Evolutionary conservation across 2,888 invertebrate genomes (phyloP), one percentile per base, ranked within the genome.

Genomic region (Aleiodes alternator): DNA sequence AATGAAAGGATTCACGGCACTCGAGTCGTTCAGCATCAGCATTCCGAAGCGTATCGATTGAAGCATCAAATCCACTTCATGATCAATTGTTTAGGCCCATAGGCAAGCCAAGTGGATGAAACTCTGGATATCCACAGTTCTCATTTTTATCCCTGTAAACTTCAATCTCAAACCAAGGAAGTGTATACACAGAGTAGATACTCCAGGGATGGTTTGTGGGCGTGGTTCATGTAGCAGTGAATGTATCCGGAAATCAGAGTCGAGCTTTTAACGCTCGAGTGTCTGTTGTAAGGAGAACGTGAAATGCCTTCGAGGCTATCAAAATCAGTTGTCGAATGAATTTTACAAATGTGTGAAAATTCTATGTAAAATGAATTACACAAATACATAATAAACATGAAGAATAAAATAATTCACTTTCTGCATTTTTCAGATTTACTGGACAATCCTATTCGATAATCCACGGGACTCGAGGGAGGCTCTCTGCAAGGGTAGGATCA

Each of bases 371-470:
- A 73, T 43, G 38, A 29, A 64, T 43, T 9, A 23, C 23, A 23
- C 2, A 23, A 23, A 23, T 23, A 23, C 23, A 23, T 23, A 23
- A 23, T 23, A 23, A 23, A 23, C 43, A 9, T 7, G 7, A 43
- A 43, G 9, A 43, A 43, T 43, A 3, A 29, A 23, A 23, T 9
- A 56, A 16, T 23, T 16, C 1, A 56, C 11, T 56, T 55, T 29
- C 14, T 6, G 4, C 29, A 16, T 23, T 11, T 31, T 34, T 59
- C 34, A 48, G 34, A 64, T 29, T 29, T 11, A 64, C 48, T 23
- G 64, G 23, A 43, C 7, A 64, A 73, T 53, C 75, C 64, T 78
- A 84, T 84, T 85, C 85, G 82, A 85, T 87, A 85, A 86, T 85
- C 82, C 82, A 70, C 55, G 64, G 75, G 77, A 69, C 78, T 31